These are phyloP conservation scores for Protophormia terraenovae DNA, from an alignment of 2,888 invertebrate species.

Conservation along the genomic window DNA sequence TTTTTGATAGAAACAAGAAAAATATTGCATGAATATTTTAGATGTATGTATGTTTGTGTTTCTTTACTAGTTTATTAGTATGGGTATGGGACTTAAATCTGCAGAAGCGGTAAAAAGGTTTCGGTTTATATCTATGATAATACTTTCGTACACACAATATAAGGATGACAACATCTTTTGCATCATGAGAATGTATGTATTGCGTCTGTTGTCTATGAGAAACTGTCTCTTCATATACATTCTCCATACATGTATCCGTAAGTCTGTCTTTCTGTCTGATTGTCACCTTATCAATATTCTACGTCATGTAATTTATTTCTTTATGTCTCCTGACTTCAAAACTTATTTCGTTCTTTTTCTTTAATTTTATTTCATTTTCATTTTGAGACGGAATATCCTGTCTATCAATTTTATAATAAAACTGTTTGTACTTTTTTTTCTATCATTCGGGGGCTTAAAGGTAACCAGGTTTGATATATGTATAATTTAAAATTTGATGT, in stretches of 20 bases:
- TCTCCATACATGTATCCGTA: neutral
- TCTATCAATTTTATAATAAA: conserved; percentile 29
- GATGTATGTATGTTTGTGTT: neutral
- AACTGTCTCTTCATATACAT: neutral
- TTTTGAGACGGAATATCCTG: conserved; percentile 56
- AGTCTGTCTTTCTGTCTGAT: conserved; percentile 59
- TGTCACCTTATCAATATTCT: conserved; percentile 79
- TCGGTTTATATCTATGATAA: conserved; percentile 30
- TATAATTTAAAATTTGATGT: conserved; percentile 46
- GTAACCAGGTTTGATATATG: conserved; percentile 10
- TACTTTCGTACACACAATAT: neutral
- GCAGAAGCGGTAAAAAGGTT: conserved; percentile 54
- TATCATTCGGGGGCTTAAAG: neutral
- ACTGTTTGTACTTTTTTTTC: neutral
- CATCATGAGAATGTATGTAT: conserved; percentile 56
- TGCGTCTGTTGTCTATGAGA: conserved; percentile 19
- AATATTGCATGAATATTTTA: conserved; percentile 1
- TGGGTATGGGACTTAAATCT: conserved; percentile 34
- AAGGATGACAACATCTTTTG: conserved; percentile 46
- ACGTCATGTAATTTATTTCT: conserved; percentile 78
- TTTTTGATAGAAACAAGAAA: conserved; percentile 21
- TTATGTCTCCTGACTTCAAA: conserved; percentile 66
- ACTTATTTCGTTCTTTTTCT: conserved; percentile 8
- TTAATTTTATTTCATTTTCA: neutral
- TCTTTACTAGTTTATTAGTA: neutral